These are phyloP conservation scores for Podocnemis expansa DNA, from an alignment of 2,113 vertebrate species.

Conservation along the genomic window DNA sequence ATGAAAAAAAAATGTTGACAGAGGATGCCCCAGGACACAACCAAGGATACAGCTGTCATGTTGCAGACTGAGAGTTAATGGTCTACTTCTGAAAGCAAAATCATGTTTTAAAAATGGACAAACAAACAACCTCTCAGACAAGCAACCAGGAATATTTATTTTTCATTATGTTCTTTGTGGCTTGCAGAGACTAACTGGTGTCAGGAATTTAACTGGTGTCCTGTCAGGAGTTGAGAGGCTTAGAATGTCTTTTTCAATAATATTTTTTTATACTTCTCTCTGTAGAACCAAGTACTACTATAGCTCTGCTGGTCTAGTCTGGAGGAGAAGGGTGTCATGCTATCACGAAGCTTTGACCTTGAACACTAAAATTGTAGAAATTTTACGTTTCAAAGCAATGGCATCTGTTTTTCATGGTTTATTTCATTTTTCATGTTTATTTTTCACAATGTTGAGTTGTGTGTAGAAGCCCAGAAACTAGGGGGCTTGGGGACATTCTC, in stretches of 20 bases:
- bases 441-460: no score
- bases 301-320: background rate
- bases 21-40: background rate
- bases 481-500: no score
- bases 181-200: background rate
- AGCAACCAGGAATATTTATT: background rate
- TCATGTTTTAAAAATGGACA: background rate
- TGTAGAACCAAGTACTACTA: accelerated
- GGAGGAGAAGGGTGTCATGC: background rate
- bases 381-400: background rate
- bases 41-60: background rate
- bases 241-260: background rate
- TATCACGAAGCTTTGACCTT: background rate
- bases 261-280: background rate
- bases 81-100: background rate
- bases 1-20: background rate
- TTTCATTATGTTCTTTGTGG: background rate
- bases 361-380: background rate
- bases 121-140: no score
- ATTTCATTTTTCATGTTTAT: no score
- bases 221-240: background rate
- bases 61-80: background rate
- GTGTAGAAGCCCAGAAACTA: no score
- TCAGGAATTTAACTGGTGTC: background rate
- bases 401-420: no score